These are phyloP conservation scores for Hippoglossus hippoglossus DNA, from an alignment of 2,797 vertebrate species.

Conservation along the genomic window DNA sequence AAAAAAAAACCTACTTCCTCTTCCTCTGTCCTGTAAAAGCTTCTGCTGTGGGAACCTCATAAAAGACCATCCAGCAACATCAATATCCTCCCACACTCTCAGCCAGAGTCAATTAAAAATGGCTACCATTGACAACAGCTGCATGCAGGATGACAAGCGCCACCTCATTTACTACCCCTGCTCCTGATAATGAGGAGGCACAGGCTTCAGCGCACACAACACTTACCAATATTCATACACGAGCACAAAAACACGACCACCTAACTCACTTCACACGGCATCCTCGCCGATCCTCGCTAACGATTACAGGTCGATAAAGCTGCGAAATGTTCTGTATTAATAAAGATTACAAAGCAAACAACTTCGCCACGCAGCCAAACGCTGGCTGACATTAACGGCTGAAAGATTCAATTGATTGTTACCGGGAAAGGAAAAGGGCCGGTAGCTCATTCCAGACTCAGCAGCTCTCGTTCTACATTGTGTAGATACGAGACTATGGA, in stretches of 20 bases:
- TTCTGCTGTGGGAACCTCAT: constrained; percentile 7
- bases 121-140: constrained; percentile 61
- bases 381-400: constrained; percentile 46
- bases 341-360: constrained; percentile 46
- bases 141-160: constrained; percentile 64
- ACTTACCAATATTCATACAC: constrained; percentile 23
- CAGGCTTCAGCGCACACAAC: constrained; percentile 35
- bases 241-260: background rate
- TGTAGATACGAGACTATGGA: constrained; percentile 7
- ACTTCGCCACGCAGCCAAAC: constrained; percentile 12
- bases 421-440: constrained; percentile 10
- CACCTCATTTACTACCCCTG: constrained; percentile 76
- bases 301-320: constrained; percentile 52
- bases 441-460: constrained; percentile 17
- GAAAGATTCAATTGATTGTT: constrained; percentile 48
- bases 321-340: constrained; percentile 41
- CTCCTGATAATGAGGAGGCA: constrained; percentile 73
- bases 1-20: background rate
- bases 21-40: constrained; percentile 9
- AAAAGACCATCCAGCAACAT: constrained; percentile 25
- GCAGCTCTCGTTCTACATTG: constrained; percentile 1
- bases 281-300: constrained; percentile 24
- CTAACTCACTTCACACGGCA: constrained; percentile 19
- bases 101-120: constrained; percentile 59
- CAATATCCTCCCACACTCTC: constrained; percentile 54